Evolutionary conservation across 2,888 invertebrate genomes (phyloP).

Genomic region (Ashinkailepas kermadecensis): DNA sequence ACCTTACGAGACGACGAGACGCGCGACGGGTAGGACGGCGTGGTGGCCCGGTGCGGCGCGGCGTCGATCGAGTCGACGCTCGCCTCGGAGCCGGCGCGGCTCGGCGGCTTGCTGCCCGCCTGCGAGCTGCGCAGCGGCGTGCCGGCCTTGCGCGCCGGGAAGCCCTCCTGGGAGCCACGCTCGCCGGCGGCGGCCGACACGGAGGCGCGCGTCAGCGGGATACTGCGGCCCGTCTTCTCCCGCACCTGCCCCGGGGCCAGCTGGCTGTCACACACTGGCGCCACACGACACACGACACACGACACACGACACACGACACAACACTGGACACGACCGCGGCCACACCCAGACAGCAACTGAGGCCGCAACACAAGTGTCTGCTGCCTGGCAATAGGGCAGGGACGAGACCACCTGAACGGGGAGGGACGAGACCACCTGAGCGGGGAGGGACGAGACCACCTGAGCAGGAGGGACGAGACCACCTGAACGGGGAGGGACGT

Average conservation of each 20-base stretch:
- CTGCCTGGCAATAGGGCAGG: no score
- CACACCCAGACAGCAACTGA: background rate
- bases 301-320: background rate
- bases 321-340: background rate
- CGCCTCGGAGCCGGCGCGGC: constrained; percentile 84
- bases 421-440: no score
- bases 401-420: no score
- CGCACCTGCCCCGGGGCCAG: constrained; percentile 58
- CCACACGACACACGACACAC: background rate
- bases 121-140: constrained; percentile 61
- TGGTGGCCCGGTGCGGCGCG: background rate
- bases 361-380: no score
- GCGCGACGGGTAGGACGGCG: background rate
- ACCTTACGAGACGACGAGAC: background rate
- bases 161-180: constrained; percentile 39
- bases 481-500: no score
- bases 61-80: constrained; percentile 57
- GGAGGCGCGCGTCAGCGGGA: constrained; percentile 72
- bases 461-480: no score
- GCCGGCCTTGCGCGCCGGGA: constrained; percentile 5
- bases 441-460: no score
- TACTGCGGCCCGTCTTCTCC: constrained; percentile 81
- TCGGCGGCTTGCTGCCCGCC: constrained; percentile 76
- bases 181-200: constrained; percentile 77
- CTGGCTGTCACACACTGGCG: background rate